Evolutionary conservation across 92 coral and sea anemone species (phyloP), one percentile per base, ranked within the genome.

Genomic region (Porites lobata): DNA sequence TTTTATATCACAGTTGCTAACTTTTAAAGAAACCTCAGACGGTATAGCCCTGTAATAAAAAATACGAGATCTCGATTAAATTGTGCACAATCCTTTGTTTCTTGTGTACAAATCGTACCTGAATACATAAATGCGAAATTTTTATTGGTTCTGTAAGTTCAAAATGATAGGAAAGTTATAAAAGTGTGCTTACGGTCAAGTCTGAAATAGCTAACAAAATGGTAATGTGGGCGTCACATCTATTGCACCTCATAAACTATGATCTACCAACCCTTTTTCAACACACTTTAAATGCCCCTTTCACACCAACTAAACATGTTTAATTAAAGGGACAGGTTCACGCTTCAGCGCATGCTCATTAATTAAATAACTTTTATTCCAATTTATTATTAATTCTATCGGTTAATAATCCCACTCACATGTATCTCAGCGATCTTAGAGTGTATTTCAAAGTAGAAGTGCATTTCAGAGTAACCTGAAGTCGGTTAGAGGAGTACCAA

Each of bases 1-100:
- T 20, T 66, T 86, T 8, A 86, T 76, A n/a, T 78, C 32, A 38
- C 86, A 81, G 11, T 81, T 59, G 21, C 17, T 63, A 67, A 65
- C 20, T 63, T 58, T 65, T 66, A 81, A 50, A 15, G 86, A 65
- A n/a, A 81, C 43, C 1, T 17, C 61, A n/a, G 86, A 81, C 17
- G 86, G 86, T 8, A 81, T 81, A 66, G 52, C 4, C 6, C 65
- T 61, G 65, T 6, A 61, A 61, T 61, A 80, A 58, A 53, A 84
- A 29, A 85, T 89, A 57, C 56, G 78, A 12, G 12, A 57, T 57
- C 32, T 29, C 32, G 32, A 29, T 1, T 1, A 59, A 59, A 59
- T 59, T 59, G 65, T 59, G 65, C 9, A 59, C 65, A 59, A 18
- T 12, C 65, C 65, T 59, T 59, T 59, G 2, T 59, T 59, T 59